Evolutionary conservation across 2,113 vertebrate species (phyloP), one percentile per base, ranked within the genome.

Genomic region (Mesitornis unicolor): DNA sequence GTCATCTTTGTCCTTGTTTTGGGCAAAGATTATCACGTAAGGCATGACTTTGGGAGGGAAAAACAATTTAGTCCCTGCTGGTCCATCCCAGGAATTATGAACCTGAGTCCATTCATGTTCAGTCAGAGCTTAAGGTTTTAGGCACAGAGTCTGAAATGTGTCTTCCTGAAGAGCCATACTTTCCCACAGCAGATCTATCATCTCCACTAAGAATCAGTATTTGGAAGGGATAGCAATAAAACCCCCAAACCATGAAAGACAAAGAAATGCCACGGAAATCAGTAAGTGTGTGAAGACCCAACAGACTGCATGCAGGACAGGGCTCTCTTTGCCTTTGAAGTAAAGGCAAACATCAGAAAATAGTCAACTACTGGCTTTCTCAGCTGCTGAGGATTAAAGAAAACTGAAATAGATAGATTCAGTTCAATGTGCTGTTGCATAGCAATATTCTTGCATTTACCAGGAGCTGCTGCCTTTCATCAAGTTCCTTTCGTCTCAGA

Each of bases 381-480:
- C 48, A 76, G 24, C 54, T 61, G 40, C 2, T 68, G 80, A 75
- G 38, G 65, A 88, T 73, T 48, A 92, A 92, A 87, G 53, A 59
- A 91, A 81, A 63, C 22, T 31, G 48, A 45, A 74, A 47, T n/a
- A 18, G 17, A 71, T 8, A 31, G 60, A 71, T 89, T 61, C 36
- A 45, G 59, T 65, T 82, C 67, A 96, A 89, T 82, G 60, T 89
- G 56, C 68, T 91, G 93, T 90, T 95, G 94, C 93, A 91, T 90
- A 96, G 96, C 93, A 96, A 80, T 96, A 91, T 74, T 69, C 87
- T 59, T 83, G 57, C 74, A 57, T 92, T 93, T 85, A 93, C 38
- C 54, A 85, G 70, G 57, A 95, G 53, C 86, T 89, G 87, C 84
- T 11, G 29, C 71, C 95, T 97, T 94, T 83, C 92, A 93, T 96